Conservation (phyloP, 1,140 invertebrate species). For the Gryon sp. region DNA sequence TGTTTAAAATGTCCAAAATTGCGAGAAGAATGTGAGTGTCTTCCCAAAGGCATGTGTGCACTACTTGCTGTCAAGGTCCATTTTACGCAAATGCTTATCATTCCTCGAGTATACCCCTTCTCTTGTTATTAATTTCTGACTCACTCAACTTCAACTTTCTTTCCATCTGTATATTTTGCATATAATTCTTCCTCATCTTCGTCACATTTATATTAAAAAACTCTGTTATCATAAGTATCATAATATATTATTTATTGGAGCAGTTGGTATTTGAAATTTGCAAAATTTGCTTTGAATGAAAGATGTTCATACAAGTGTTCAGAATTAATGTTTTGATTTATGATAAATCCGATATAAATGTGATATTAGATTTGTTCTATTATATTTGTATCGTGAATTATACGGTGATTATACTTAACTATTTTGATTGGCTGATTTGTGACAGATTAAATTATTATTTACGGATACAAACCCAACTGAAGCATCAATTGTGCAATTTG, state of each 20-base stretch:
- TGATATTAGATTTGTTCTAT: too few species aligned
- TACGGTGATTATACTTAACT: too few species aligned
- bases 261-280: too few species aligned
- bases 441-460: conserved; percentile 18
- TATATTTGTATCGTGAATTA: too few species aligned
- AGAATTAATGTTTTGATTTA: too few species aligned
- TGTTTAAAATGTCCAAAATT: background rate
- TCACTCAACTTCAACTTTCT: conserved; percentile 5
- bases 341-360: too few species aligned
- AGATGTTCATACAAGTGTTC: too few species aligned
- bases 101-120: conserved; percentile 24
- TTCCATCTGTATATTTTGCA: conserved; percentile 11
- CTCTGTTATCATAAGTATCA: too few species aligned
- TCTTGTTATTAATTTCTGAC: conserved; percentile 35
- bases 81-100: conserved; percentile 45
- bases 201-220: background rate
- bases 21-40: conserved; percentile 12
- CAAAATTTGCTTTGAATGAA: too few species aligned
- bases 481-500: conserved; percentile 20
- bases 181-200: conserved; percentile 4
- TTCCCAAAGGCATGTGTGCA: conserved; percentile 15
- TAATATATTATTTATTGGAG: too few species aligned
- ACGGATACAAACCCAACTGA: background rate
- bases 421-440: conserved; percentile 19
- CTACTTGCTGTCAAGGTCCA: conserved; percentile 31